Conservation (phyloP, 2,888 invertebrate genomes). For the Drosophila kambysellisi region DNA sequence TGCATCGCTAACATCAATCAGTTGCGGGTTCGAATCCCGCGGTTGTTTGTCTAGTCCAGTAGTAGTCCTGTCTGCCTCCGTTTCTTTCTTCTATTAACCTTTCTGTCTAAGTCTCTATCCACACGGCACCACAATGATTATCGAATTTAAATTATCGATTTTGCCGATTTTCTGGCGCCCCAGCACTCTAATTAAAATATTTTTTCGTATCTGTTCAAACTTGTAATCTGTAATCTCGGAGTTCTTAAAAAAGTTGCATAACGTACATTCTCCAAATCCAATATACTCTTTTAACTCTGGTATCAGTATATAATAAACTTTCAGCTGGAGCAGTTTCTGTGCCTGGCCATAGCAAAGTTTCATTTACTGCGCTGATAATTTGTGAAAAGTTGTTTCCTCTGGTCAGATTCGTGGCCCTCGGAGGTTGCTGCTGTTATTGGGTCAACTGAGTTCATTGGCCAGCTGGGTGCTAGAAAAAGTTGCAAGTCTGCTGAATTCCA, state of each 20-base stretch:
- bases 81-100: too few relatives aligned
- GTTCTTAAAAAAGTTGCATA: not conserved
- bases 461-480: constrained; percentile 35
- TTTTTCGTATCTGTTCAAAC: not conserved
- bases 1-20: too few relatives aligned
- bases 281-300: not conserved
- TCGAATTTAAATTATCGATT: not conserved
- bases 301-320: not conserved
- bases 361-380: constrained; percentile 72
- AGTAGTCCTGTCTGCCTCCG: too few relatives aligned
- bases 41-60: too few relatives aligned
- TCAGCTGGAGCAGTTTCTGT: constrained; percentile 42
- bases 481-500: constrained; percentile 15
- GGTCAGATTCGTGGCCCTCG: constrained; percentile 4
- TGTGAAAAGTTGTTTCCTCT: constrained; percentile 61
- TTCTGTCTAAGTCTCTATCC: too few relatives aligned
- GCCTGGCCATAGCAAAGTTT: constrained; percentile 57
- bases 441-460: constrained; percentile 43
- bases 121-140: too few relatives aligned
- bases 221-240: not conserved
- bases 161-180: not conserved
- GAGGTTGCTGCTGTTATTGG: constrained; percentile 10
- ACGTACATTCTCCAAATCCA: not conserved
- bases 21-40: too few relatives aligned
- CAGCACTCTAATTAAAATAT: not conserved